Conservation (phyloP, 2,888 invertebrate genomes). For the Lithophane ornitopus region DNA sequence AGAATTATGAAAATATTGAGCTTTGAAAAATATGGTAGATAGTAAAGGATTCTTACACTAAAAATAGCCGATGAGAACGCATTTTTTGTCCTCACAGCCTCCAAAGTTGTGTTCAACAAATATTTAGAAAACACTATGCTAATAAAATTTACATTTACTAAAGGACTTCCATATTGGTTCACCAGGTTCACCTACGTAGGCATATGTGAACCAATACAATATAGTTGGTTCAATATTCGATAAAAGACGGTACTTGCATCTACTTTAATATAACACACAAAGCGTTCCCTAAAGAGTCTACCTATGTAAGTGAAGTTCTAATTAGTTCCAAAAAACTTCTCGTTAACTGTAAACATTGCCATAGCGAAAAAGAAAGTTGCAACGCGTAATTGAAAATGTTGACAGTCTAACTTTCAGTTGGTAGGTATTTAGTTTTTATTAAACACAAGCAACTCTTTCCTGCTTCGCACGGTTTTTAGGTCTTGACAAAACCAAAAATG, state of each 20-base stretch:
- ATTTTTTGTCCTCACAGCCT: constrained; percentile 10
- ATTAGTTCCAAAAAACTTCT: constrained; percentile 23
- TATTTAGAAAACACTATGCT: not conserved
- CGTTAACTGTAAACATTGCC: constrained; percentile 16
- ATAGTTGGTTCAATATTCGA: too few species aligned
- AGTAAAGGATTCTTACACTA: not conserved
- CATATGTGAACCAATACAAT: constrained; percentile 2
- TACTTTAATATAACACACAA: not conserved
- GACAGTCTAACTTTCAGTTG: constrained; percentile 3
- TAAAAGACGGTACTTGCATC: not conserved
- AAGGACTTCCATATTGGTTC: not conserved
- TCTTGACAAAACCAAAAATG: too few species aligned
- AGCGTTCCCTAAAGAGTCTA: not conserved
- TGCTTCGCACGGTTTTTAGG: too few species aligned
- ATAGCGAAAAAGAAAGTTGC: constrained; percentile 29
- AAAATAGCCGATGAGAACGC: not conserved
- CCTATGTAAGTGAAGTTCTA: constrained; percentile 8
- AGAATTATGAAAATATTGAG: not conserved
- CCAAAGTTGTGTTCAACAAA: not conserved
- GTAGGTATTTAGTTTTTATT: not conserved
- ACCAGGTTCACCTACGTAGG: not conserved
- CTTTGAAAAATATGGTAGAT: too few species aligned
- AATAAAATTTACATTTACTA: not conserved
- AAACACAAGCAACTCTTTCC: not conserved
- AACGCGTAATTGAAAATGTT: constrained; percentile 38